A percentile compares a stretch with the other conserved stretches of the same genome.
phyloP scores from a whole-genome alignment of 2,888 invertebrate species.

The Agonopterix alstromeriana region DNA sequence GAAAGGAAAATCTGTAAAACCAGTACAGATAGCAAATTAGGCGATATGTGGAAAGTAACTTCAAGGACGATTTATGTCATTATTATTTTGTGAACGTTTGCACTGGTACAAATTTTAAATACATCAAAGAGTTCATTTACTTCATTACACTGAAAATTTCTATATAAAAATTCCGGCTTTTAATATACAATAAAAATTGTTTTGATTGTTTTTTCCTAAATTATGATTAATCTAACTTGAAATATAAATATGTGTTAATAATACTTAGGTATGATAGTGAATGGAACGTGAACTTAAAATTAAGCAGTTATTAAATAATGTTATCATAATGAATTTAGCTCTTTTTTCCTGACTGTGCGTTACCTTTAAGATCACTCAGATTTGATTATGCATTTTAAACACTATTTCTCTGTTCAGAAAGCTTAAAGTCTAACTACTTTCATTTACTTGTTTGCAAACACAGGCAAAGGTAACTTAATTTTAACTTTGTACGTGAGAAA shows the following conservation, averaged over 20 bases:
- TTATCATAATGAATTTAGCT: neutral
- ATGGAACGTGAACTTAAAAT: too few relatives aligned
- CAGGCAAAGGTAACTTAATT: neutral
- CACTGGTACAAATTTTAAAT: too few relatives aligned
- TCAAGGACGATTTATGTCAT: too few relatives aligned
- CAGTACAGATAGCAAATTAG: slow-evolving; percentile 39
- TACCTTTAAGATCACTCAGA: slow-evolving; percentile 1
- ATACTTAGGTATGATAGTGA: too few relatives aligned
- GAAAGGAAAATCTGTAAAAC: slow-evolving; percentile 59
- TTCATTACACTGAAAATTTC: too few relatives aligned
- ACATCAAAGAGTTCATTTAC: too few relatives aligned
- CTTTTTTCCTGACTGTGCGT: slow-evolving; percentile 6
- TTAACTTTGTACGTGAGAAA: slow-evolving; percentile 10
- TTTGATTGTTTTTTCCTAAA: too few relatives aligned
- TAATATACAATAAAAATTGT: too few relatives aligned
- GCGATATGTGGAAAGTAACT: neutral
- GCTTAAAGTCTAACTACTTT: slow-evolving; percentile 15
- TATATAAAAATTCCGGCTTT: too few relatives aligned
- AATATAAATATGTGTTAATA: too few relatives aligned
- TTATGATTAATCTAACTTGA: too few relatives aligned
- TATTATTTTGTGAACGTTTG: too few relatives aligned
- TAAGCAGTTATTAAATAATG: neutral
- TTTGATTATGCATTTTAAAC: slow-evolving; percentile 15
- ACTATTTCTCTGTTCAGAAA: slow-evolving; percentile 17
- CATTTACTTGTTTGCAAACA: neutral